These are phyloP conservation scores for Smithornis capensis DNA, from an alignment of 2,113 vertebrate species.

Conservation along the genomic window DNA sequence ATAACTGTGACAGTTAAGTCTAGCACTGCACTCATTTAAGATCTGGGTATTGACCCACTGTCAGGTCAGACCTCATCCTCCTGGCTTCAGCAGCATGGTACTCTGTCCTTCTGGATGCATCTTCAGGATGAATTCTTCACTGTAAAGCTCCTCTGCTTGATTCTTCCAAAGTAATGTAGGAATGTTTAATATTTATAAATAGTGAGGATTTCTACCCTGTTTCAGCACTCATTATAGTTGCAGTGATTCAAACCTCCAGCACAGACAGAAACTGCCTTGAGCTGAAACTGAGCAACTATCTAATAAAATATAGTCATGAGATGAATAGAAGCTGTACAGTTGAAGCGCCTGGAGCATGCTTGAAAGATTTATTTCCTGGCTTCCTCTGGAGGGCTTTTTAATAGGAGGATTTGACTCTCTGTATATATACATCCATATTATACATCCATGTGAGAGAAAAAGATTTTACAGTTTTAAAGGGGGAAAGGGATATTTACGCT, in stretches of 20 bases:
- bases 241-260: background rate
- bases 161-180: background rate
- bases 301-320: slow-evolving; percentile 4
- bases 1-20: background rate
- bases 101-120: background rate
- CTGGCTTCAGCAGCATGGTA: background rate
- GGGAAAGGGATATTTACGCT: background rate
- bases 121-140: background rate
- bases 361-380: background rate
- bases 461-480: background rate
- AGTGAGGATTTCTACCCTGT: background rate
- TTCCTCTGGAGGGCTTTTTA: background rate
- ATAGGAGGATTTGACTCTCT: background rate
- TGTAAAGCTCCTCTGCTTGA: background rate
- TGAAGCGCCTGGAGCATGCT: background rate
- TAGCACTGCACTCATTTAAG: background rate
- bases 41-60: background rate
- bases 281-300: background rate
- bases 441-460: background rate
- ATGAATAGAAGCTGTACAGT: background rate
- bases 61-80: background rate
- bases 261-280: background rate
- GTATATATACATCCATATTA: background rate
- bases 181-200: background rate
- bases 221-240: background rate